phyloP scores from a whole-genome alignment of 1,140 invertebrate genomes.

The Neodiprion lecontei region DNA sequence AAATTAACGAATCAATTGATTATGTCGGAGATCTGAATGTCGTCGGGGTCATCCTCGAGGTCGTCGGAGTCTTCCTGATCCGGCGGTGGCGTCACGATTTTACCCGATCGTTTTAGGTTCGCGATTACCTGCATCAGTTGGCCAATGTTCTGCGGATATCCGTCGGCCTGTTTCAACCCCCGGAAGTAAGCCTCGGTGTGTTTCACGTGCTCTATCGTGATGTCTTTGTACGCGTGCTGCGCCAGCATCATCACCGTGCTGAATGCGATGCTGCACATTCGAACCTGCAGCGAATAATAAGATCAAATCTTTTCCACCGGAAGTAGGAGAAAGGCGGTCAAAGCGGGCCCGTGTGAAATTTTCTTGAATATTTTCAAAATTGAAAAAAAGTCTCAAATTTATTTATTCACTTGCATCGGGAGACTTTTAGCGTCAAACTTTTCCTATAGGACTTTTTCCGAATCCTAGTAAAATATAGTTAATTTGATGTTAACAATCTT shows the following conservation, averaged over 20 bases:
- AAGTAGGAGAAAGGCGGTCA: no score
- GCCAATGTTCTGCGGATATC: slow-evolving; percentile 19
- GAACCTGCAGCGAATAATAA: slow-evolving; percentile 12
- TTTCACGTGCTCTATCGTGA: slow-evolving; percentile 24
- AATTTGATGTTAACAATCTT: no score
- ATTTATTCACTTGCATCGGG: no score
- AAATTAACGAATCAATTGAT: neutral
- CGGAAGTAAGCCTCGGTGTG: slow-evolving; percentile 23
- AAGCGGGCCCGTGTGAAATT: no score
- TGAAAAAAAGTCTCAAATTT: no score
- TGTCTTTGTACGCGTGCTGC: slow-evolving; percentile 19
- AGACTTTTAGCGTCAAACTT: no score
- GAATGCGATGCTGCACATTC: slow-evolving; percentile 21
- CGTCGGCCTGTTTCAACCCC: slow-evolving; percentile 9
- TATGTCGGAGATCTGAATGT: slow-evolving; percentile 9
- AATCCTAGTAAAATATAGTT: no score
- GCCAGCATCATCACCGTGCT: slow-evolving; percentile 28
- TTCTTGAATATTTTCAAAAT: no score
- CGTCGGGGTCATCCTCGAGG: slow-evolving; percentile 10
- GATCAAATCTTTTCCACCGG: no score
- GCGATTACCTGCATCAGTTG: slow-evolving; percentile 19
- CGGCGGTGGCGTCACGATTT: slow-evolving; percentile 10
- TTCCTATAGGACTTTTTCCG: no score
- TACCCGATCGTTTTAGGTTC: slow-evolving; percentile 15
- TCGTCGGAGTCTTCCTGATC: slow-evolving; percentile 15